phyloP scores from a whole-genome alignment of 2,797 vertebrate species.

The Bovichtus diacanthus region DNA sequence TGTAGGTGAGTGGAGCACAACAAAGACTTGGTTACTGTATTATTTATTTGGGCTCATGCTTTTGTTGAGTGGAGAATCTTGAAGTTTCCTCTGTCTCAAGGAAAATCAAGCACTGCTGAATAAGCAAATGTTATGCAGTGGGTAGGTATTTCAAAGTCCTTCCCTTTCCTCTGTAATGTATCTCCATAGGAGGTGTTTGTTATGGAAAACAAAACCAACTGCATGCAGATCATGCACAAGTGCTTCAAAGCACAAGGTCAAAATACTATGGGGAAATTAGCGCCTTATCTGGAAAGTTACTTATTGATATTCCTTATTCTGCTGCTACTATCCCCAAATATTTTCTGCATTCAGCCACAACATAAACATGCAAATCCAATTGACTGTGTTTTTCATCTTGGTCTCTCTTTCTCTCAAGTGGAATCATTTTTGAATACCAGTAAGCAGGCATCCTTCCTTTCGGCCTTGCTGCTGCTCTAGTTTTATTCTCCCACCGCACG shows the following conservation, averaged over 20 bases:
- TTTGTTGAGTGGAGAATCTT: slow-evolving; percentile 76
- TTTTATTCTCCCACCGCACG: background rate
- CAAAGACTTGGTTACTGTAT: slow-evolving; percentile 82
- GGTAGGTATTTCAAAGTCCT: slow-evolving; percentile 79
- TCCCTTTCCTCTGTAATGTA: slow-evolving; percentile 75
- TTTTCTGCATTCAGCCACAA: slow-evolving; percentile 67
- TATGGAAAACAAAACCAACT: slow-evolving; percentile 79
- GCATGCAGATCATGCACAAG: slow-evolving; percentile 77
- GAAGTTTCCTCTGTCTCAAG: slow-evolving; percentile 77
- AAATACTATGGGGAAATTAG: slow-evolving; percentile 77
- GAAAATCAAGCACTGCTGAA: slow-evolving; percentile 81
- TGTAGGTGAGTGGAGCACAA: slow-evolving; percentile 76
- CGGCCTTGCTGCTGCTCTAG: slow-evolving; percentile 52
- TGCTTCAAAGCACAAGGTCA: slow-evolving; percentile 81
- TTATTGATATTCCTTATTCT: slow-evolving; percentile 73
- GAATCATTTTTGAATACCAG: slow-evolving; percentile 74
- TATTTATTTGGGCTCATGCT: slow-evolving; percentile 81
- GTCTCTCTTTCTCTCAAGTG: slow-evolving; percentile 51
- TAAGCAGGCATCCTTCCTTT: slow-evolving; percentile 49
- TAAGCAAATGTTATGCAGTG: slow-evolving; percentile 82
- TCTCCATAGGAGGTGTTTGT: slow-evolving; percentile 77
- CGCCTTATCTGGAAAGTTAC: slow-evolving; percentile 72
- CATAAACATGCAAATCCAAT: slow-evolving; percentile 77
- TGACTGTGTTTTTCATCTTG: slow-evolving; percentile 51
- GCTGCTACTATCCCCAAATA: slow-evolving; percentile 55